Evolutionary conservation across 2,113 vertebrate species (phyloP), one percentile per base, ranked within the genome.

Genomic region (Numenius arquata): DNA sequence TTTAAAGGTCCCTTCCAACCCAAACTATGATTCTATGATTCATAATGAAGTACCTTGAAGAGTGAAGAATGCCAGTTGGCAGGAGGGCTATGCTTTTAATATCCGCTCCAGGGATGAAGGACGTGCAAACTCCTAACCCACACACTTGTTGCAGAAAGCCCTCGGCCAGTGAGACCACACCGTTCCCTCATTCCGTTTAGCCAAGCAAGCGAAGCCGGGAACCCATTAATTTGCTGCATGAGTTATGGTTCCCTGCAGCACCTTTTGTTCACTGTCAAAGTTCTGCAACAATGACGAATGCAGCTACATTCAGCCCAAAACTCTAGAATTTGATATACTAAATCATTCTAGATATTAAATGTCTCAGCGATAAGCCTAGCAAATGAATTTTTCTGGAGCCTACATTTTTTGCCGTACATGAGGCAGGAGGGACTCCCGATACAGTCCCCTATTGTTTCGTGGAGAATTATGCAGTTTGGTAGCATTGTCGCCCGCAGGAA

Each of bases 281-380:
- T 88, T 96, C 90, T 96, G 85, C 93, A 95, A 93, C 92, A 92
- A 85, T 97, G 95, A 97, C 91, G 50, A 95, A 97, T 96, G 95
- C 90, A 75, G 77, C 89, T 89, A 78, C 92, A 70, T 68, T 95
- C 84, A 88, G 83, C 72, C 82, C 84, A 84, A 91, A 97, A 92
- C 83, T 94, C 93, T 71, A 73, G 50, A 58, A 90, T 95, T 50
- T 63, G 48, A 88, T 82, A 90, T 50, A 80, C 89, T 65, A 92
- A 97, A 96, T 83, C 92, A 93, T 86, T 81, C 59, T 70, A 83
- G 90, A 86, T 93, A 96, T 85, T 53, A 81, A 90, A 90, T 61
- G 89, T 92, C 93, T 85, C 71, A 11, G 91, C 3, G 7, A 95
- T 85, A 65, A 96, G 93, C 80, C 72, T 76, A 53, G 88, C 72